Conservation (phyloP, 2,797 vertebrate species). For the Microhierax caerulescens region DNA sequence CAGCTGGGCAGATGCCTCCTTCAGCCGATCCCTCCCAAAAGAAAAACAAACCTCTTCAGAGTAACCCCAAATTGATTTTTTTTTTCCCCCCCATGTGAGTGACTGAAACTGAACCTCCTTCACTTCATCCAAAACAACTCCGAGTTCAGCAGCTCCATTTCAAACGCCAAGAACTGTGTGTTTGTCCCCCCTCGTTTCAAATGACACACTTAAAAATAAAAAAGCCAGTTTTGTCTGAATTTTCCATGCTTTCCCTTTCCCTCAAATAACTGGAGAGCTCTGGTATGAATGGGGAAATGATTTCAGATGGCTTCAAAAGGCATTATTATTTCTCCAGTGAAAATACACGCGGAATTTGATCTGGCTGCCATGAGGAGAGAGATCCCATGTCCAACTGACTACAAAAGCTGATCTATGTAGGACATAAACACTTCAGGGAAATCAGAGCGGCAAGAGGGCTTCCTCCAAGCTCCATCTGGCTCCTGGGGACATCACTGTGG, state of each 20-base stretch:
- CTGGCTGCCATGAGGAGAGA: not conserved
- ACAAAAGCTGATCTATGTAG: not conserved
- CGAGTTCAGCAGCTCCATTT: not conserved
- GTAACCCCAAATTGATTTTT: not conserved
- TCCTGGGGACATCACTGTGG: not conserved
- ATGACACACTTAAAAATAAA: not conserved
- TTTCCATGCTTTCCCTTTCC: not conserved
- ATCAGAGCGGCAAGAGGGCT: not conserved
- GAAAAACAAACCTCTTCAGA: not conserved
- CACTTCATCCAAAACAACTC: not conserved
- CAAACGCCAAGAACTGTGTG: not conserved
- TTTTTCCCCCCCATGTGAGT: not conserved
- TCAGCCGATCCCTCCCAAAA: not conserved
- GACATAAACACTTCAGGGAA: not conserved
- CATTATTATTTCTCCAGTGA: not conserved
- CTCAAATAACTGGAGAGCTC: not conserved
- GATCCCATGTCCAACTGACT: not conserved
- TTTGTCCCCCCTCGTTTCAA: not conserved
- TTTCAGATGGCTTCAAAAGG: not conserved
- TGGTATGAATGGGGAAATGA: not conserved
- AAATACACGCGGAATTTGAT: not conserved
- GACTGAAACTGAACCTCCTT: conserved; percentile 2
- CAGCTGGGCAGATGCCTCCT: not conserved
- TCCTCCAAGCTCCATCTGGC: not conserved
- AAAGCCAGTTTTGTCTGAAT: not conserved